Conservation (phyloP, 1,140 invertebrate genomes). For the Kradibia gibbosae region DNA sequence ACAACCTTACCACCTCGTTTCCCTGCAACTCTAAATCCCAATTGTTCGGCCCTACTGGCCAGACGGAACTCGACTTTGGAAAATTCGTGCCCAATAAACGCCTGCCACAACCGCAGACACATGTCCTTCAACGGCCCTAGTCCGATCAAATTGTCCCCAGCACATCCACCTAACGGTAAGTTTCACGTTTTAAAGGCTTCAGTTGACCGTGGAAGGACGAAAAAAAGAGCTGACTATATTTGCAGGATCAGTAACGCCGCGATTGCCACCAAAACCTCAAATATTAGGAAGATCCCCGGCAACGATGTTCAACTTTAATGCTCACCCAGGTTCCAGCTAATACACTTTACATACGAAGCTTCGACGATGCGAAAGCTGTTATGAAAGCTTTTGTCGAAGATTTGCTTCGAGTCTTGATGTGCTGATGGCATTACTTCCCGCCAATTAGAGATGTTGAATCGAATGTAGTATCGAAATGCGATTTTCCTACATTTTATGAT, state of each 20-base stretch:
- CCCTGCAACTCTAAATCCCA: constrained; percentile 63
- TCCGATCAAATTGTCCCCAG: constrained; percentile 66
- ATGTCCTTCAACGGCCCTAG: constrained; percentile 72
- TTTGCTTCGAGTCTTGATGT: constrained; percentile 43
- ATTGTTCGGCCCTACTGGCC: constrained; percentile 64
- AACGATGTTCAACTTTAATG: constrained; percentile 71
- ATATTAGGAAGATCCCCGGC: constrained; percentile 67
- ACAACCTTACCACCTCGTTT: constrained; percentile 70
- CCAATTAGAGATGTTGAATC: constrained; percentile 16
- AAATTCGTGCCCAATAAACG: constrained; percentile 58
- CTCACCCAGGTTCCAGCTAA: constrained; percentile 68
- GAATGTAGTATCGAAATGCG: constrained; percentile 17
- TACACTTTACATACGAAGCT: constrained; percentile 15
- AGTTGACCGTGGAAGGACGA: too few relatives aligned
- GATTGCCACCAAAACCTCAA: constrained; percentile 70
- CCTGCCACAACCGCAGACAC: constrained; percentile 62
- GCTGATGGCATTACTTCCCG: not conserved
- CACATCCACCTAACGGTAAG: constrained; percentile 68
- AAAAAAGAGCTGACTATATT: too few relatives aligned
- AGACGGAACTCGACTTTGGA: constrained; percentile 71
- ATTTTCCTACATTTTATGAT: constrained; percentile 44
- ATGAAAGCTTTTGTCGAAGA: constrained; percentile 41
- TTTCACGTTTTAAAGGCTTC: not conserved
- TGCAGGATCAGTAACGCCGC: constrained; percentile 68
- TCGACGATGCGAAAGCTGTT: constrained; percentile 22